phyloP scores from a whole-genome alignment of 2,888 invertebrate genomes.

The Troides oblongomaculatus region DNA sequence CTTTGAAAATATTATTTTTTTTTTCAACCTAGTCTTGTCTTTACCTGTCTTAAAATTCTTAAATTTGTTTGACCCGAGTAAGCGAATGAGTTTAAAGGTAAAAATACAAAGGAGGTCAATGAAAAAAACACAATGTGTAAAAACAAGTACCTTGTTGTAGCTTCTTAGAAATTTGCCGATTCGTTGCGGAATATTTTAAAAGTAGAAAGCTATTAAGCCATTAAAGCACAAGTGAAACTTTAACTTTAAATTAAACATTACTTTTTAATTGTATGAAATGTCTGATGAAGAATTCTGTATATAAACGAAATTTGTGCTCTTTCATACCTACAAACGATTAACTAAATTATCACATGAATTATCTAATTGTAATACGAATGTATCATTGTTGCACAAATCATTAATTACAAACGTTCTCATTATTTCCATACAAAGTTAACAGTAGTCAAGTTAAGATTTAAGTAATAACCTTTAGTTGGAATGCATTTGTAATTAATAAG shows the following conservation, averaged over 20 bases:
- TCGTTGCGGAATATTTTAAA: not conserved
- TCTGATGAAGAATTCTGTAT: no score
- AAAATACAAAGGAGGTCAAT: constrained; percentile 18
- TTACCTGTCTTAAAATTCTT: constrained; percentile 34
- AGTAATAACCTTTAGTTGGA: not conserved
- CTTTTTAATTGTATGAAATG: no score
- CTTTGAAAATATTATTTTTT: no score
- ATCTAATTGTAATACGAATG: not conserved
- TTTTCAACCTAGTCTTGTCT: not conserved
- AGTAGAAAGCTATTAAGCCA: no score
- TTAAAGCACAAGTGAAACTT: not conserved
- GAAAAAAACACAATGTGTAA: not conserved
- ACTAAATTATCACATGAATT: not conserved
- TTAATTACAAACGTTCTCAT: not conserved
- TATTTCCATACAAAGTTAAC: not conserved
- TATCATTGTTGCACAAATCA: not conserved
- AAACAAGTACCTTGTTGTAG: not conserved
- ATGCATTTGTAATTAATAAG: not conserved
- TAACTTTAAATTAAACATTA: not conserved
- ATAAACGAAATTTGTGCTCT: not conserved
- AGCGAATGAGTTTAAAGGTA: constrained; percentile 34
- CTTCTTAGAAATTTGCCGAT: constrained; percentile 6
- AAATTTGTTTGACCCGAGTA: constrained; percentile 8
- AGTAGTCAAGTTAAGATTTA: constrained; percentile 2
- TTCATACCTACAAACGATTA: not conserved